Base-by-base conservation (phyloP, 2,113 vertebrate species). In the Oxyura jamaicensis region DNA sequence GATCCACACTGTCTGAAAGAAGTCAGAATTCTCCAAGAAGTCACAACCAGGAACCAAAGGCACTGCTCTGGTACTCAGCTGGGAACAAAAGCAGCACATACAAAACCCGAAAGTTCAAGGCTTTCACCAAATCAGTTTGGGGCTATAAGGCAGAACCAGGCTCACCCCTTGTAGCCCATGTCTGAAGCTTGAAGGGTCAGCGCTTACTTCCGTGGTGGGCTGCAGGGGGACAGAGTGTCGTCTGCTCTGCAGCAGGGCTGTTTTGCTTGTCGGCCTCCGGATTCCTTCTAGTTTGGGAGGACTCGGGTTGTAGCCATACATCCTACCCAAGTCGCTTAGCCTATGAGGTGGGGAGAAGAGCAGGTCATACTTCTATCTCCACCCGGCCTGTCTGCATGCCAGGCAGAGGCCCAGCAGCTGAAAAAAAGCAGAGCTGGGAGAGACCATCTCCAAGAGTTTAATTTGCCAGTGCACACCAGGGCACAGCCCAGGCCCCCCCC, bases 301-400 rank as follows among this genome's bases (percentile, higher is more conserved):
- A 21, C 96, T 96, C 1, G 98, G 98, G 68, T 98, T 98, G 90
- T 98, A 98, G 26, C 98, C 98, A 0, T 97, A 98, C 58, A 96
- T 88, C 90, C 97, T 75, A 2, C 75, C 65, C 66, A 90, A 11
- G 28, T 95, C 86, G 25, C 88, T 73, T 29, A 84, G 42, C 97
- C 99, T 98, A 83, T 0, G 25, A 68, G n/a, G 18, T 0, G 1
- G 3, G 66, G 69, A 73, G 7, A 11, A 9, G 66, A 41, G 20
- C 0, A 0, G 14, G 8, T 85, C 39, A 76, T 7, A 0, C 12
- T 2, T 0, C 10, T 8, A 2, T 1, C 5, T 2, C 46, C 48
- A 8, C 29, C 11, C 18, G 21, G 26, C 7, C 6, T 1, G 13
- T 3, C 65, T 3, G 1, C 2, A 1, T 25, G 11, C 35, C 59